Evolutionary conservation across 2,113 vertebrate species (phyloP).

Genomic region (Meleagris gallopavo): DNA sequence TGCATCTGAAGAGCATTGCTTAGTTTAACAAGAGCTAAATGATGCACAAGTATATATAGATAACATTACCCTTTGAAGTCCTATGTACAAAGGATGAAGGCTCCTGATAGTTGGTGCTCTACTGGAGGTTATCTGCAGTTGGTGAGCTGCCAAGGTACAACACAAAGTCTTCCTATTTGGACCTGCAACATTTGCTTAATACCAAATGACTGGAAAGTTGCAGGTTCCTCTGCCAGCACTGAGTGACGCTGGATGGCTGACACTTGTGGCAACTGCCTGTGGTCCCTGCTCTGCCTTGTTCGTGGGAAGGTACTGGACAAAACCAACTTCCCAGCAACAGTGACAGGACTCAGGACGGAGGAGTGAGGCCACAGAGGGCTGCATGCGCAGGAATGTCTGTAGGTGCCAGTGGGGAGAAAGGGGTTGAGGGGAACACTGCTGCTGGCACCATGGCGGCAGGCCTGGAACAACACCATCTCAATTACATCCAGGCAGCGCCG

Average conservation of each 20-base stretch:
- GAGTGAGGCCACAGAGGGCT: rapidly evolving
- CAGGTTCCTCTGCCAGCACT: neutral
- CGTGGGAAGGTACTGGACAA: rapidly evolving
- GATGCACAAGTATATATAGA: neutral
- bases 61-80: neutral
- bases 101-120: conserved; percentile 38
- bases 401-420: rapidly evolving
- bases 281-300: neutral
- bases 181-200: neutral
- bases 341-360: neutral
- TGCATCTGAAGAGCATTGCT: conserved; percentile 37
- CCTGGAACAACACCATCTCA: conserved; percentile 65
- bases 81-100: neutral
- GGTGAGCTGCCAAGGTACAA: neutral
- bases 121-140: conserved; percentile 3
- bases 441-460: rapidly evolving
- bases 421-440: neutral
- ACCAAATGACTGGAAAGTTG: neutral
- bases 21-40: conserved; percentile 52
- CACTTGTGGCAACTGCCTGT: neutral
- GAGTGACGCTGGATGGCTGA: neutral
- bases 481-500: conserved; percentile 60
- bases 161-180: neutral
- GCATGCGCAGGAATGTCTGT: neutral
- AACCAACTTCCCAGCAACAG: neutral